Evolutionary conservation across 2,113 vertebrate species (phyloP), one percentile per base, ranked within the genome.

Genomic region (Heterocephalus glaber): DNA sequence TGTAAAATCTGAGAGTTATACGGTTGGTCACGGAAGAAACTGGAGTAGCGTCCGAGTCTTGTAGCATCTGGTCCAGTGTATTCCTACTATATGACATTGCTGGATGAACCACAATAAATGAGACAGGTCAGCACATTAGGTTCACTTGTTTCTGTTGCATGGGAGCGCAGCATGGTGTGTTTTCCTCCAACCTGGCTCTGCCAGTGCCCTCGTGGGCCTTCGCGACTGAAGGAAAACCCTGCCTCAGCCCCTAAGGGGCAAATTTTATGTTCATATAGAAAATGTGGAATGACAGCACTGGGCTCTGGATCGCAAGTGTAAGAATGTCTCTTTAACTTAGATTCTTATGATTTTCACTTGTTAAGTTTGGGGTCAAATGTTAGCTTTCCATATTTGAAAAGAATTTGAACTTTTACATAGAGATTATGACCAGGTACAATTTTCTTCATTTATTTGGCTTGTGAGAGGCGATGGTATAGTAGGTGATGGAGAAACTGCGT

Each of bases 61-160:
- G n/a, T 86, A 47, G 89, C 54, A 56, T 1, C 65, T 49, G 84
- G 12, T 68, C 52, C 66, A 66, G 24, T 89, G 61, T 70, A 24
- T 85, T 66, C 90, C 70, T 41, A 52, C 20, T 85, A 1, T 17
- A 33, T 56, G 85, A 82, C 6, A 28, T 63, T 77, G 47, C 28
- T 1, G 2, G 93, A 87, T 81, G 63, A 93, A 95, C 68, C 74
- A 84, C 94, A 97, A 92, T 72, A 94, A 96, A 95, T 38, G 89
- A 87, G 90, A 85, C 47, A 77, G 94, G 35, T 87, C 41, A 66
- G 90, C 52, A 97, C 92, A 85, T 87, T 70, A 81, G 65, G 52
- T 95, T 92, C 54, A 30, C 65, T 88, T 88, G 70, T 94, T 95
- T 70, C 81, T 56, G 52, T 66, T 89, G 68, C 47, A 20, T 68